A percentile compares a stretch with the other conserved stretches of the same genome.
Evolutionary conservation across 2,113 vertebrate species (phyloP).

Genomic region (Uria lomvia): DNA sequence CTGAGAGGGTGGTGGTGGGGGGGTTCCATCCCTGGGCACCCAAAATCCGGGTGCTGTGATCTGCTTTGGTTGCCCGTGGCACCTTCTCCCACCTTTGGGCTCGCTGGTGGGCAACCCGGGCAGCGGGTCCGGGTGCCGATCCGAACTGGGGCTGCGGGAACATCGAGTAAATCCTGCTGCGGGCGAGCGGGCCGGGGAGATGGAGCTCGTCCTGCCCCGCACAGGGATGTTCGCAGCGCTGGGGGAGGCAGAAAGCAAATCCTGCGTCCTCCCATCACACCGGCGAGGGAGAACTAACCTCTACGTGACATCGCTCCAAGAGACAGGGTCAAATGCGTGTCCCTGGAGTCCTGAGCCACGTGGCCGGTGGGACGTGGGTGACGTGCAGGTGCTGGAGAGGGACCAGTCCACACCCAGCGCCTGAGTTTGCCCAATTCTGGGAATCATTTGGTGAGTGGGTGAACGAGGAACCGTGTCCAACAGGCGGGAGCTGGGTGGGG

Average conservation of each 20-base stretch:
- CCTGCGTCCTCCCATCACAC: rapidly evolving
- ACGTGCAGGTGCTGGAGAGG: not conserved
- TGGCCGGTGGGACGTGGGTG: not conserved
- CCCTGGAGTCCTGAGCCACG: too few relatives aligned
- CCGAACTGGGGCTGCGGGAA: not conserved
- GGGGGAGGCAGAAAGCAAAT: not conserved
- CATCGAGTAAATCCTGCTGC: not conserved
- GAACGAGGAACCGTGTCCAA: not conserved
- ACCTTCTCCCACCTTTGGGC: too few relatives aligned
- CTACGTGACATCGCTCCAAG: not conserved
- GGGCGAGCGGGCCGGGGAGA: not conserved
- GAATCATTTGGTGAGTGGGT: not conserved
- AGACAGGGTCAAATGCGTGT: too few relatives aligned
- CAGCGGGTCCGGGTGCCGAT: not conserved
- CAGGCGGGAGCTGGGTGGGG: not conserved
- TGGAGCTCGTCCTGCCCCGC: not conserved
- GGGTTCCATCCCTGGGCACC: too few relatives aligned
- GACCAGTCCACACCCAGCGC: not conserved
- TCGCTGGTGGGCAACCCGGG: rapidly evolving
- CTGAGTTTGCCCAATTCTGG: not conserved
- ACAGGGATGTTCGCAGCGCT: not conserved
- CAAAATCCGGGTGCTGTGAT: not conserved
- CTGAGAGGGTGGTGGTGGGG: not conserved
- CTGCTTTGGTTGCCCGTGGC: not conserved
- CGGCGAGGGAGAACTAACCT: not conserved